Conservation (phyloP, 2,113 vertebrate species). For the Neoarius graeffei region DNA sequence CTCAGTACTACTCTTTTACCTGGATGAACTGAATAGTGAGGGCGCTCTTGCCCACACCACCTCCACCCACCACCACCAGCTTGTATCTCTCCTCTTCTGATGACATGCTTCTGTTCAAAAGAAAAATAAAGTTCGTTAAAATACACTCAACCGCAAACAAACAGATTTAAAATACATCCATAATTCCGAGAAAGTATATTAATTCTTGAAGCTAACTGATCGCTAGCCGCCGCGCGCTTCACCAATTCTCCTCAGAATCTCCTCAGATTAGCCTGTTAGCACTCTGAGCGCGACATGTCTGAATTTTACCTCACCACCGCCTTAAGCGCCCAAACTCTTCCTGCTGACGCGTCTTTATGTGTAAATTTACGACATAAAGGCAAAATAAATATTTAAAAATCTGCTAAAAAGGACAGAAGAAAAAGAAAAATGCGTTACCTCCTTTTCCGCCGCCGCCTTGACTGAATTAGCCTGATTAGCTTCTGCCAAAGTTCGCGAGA, state of each 20-base stretch:
- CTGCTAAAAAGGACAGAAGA: neutral
- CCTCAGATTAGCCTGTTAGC: constrained; percentile 26
- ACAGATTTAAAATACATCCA: neutral
- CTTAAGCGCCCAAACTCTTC: neutral
- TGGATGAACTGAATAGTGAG: constrained; percentile 95
- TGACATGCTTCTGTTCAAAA: constrained; percentile 60
- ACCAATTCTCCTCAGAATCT: neutral
- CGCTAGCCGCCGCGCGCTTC: neutral
- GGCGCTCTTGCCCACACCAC: constrained; percentile 91
- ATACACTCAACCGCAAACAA: neutral
- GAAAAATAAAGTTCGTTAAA: neutral
- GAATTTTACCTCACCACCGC: neutral
- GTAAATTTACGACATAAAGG: neutral
- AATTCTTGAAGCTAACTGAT: neutral
- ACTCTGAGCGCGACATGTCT: neutral
- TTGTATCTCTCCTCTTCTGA: constrained; percentile 85
- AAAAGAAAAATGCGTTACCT: constrained; percentile 35
- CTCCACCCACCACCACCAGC: constrained; percentile 91
- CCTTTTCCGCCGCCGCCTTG: constrained; percentile 57
- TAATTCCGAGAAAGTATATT: too few species aligned
- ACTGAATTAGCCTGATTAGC: constrained; percentile 39
- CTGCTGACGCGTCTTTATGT: neutral
- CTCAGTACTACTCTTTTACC: constrained; percentile 66
- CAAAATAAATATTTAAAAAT: neutral
- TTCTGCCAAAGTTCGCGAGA: constrained; percentile 44